Percentiles rank a stretch among this genome's conserved stretches.
phyloP scores from a whole-genome alignment of 2,888 invertebrate genomes.

The Atrina japonica region DNA sequence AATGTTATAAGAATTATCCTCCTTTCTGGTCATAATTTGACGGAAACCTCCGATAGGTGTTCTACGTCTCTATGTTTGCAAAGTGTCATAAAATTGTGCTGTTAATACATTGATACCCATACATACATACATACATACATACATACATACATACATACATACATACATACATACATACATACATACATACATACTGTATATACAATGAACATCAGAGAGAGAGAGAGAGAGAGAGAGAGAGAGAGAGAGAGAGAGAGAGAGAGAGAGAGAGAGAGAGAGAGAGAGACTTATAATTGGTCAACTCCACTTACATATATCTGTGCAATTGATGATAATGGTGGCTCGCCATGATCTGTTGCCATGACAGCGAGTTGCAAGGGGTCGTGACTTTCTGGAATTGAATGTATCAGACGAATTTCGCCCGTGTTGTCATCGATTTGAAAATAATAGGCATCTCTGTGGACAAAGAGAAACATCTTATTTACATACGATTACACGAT shows the following conservation, averaged over 20 bases:
- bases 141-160: not conserved
- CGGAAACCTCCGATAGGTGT: too few relatives aligned
- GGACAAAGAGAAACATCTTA: conserved; percentile 1
- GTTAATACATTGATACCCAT: too few relatives aligned
- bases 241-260: not conserved
- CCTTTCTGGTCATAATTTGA: too few relatives aligned
- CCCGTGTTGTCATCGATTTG: conserved; percentile 9
- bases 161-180: too few relatives aligned
- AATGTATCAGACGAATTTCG: not conserved
- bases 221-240: too few relatives aligned
- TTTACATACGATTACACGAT: too few relatives aligned
- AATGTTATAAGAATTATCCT: too few relatives aligned
- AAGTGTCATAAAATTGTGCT: too few relatives aligned
- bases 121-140: too few relatives aligned
- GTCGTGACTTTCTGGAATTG: not conserved
- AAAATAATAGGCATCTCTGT: conserved; percentile 17
- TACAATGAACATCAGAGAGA: too few relatives aligned
- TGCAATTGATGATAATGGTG: conserved; percentile 10
- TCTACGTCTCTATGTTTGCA: too few relatives aligned
- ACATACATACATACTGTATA: too few relatives aligned
- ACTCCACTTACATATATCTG: conserved; percentile 23
- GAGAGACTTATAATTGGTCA: not conserved
- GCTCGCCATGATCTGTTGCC: conserved; percentile 25
- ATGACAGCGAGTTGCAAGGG: conserved; percentile 15
- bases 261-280: not conserved